Percentiles rank a stretch among this genome's conserved stretches.
phyloP scores from a whole-genome alignment of 2,888 invertebrate genomes.

The Bursaphelenchus okinawaensis region DNA sequence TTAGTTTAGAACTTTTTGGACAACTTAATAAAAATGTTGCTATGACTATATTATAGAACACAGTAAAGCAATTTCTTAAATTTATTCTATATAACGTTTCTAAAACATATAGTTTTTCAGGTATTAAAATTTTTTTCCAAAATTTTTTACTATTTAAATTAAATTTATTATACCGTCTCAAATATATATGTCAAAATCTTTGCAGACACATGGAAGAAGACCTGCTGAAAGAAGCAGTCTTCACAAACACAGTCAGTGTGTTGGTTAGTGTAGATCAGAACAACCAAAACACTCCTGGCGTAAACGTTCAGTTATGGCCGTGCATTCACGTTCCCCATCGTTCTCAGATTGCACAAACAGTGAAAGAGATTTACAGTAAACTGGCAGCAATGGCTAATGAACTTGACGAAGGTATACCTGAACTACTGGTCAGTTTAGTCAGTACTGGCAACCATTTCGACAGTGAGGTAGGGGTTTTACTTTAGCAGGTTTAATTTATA shows the following conservation, averaged over 20 bases:
- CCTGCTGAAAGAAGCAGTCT: conserved; percentile 6
- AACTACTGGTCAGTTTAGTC: conserved; percentile 42
- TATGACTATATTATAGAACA: no score
- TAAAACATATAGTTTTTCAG: background rate
- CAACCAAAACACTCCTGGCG: background rate
- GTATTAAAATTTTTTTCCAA: no score
- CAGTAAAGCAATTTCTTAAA: no score
- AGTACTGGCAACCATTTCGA: conserved; percentile 42
- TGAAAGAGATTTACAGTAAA: conserved; percentile 42
- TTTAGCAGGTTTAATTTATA: no score
- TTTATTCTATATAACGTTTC: no score
- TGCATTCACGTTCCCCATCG: conserved; percentile 28
- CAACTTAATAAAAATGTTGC: no score
- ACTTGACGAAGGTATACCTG: conserved; percentile 50
- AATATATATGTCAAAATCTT: no score
- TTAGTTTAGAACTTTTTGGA: no score
- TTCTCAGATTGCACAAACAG: conserved; percentile 36
- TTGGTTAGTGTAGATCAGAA: background rate
- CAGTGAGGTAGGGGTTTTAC: conserved; percentile 38
- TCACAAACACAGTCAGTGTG: conserved; percentile 17
- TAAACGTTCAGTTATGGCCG: conserved; percentile 28
- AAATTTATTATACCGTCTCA: no score
- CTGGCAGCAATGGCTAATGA: conserved; percentile 42
- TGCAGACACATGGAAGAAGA: background rate
- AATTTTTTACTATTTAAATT: no score